These are phyloP conservation scores for Grammomys surdaster DNA, from an alignment of 2,113 vertebrate species.

Conservation along the genomic window DNA sequence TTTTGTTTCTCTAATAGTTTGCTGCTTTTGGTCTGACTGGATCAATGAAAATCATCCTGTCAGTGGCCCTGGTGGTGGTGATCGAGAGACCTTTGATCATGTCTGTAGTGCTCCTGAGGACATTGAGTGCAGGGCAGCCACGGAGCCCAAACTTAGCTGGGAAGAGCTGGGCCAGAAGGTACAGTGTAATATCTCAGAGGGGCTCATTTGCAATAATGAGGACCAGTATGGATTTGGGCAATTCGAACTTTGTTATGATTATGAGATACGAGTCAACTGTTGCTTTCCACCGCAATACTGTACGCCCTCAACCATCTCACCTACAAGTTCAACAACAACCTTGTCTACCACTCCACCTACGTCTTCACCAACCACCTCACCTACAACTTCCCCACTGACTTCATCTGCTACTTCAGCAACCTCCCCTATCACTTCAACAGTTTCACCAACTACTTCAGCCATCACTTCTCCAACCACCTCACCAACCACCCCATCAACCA, in stretches of 20 bases:
- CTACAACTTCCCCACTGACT: rapidly evolving
- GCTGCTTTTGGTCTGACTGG: conserved; percentile 79
- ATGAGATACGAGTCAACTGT: conserved; percentile 85
- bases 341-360: rapidly evolving
- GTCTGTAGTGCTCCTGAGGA: conserved; percentile 41
- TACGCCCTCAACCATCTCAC: rapidly evolving
- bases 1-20: not conserved
- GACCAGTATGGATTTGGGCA: conserved; percentile 72
- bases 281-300: conserved; percentile 58
- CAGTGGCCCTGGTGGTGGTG: rapidly evolving
- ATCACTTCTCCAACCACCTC: not conserved
- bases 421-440: not conserved
- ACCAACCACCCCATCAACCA: too few species aligned
- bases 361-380: rapidly evolving
- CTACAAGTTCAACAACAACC: rapidly evolving
- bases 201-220: conserved; percentile 82
- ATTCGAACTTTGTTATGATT: conserved; percentile 81
- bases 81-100: not conserved
- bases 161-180: conserved; percentile 71
- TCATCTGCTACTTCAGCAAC: not conserved
- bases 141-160: not conserved
- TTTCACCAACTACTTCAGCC: rapidly evolving
- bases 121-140: conserved; percentile 68
- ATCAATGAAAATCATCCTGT: conserved; percentile 60
- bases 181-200: conserved; percentile 60